Conservation (phyloP, 2,797 vertebrate species). For the Sibirionetta formosa region DNA sequence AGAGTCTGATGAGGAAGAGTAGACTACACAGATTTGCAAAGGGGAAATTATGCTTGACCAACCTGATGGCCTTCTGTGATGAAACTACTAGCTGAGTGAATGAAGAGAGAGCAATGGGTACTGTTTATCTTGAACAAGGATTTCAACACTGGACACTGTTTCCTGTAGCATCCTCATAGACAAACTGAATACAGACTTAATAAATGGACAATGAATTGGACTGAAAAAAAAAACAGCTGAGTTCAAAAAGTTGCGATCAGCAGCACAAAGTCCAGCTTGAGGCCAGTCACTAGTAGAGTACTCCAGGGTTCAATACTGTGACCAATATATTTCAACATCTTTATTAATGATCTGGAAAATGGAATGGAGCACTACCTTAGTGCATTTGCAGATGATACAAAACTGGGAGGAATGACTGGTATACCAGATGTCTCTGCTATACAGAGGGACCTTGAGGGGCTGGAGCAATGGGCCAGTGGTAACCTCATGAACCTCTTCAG, state of each 20-base stretch:
- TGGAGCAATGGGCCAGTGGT: neutral
- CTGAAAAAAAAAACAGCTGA: neutral
- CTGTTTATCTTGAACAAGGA: neutral
- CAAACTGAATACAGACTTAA: neutral
- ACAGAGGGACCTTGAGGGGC: neutral
- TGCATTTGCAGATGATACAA: neutral
- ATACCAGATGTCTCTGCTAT: neutral
- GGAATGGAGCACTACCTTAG: neutral
- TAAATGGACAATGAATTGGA: neutral
- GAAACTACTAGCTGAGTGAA: neutral
- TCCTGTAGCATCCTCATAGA: neutral
- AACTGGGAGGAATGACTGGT: neutral
- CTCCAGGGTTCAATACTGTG: neutral
- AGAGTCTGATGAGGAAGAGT: neutral
- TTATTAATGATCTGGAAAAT: neutral
- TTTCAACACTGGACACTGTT: neutral
- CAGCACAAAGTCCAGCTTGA: neutral
- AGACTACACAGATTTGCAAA: neutral
- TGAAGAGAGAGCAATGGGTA: neutral
- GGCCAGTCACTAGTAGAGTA: neutral
- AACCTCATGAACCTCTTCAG: neutral
- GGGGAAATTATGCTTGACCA: neutral
- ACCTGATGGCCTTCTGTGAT: neutral
- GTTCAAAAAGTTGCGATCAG: neutral
- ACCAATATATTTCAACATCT: neutral